These are phyloP conservation scores for Chrysocyon brachyurus DNA, from an alignment of 2,797 vertebrate species.

Conservation along the genomic window DNA sequence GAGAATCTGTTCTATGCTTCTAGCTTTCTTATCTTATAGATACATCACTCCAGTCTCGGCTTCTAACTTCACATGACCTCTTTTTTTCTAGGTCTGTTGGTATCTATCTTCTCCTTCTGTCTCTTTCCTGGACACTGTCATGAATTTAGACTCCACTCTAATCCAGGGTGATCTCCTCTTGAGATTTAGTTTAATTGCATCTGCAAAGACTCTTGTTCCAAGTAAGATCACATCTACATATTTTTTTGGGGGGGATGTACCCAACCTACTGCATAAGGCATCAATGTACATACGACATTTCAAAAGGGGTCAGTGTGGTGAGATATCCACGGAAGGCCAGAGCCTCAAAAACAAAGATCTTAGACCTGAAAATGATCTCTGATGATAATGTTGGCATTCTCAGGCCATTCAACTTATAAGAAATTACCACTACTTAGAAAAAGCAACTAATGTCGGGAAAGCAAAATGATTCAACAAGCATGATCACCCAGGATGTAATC, in stretches of 20 bases:
- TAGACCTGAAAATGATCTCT: not conserved
- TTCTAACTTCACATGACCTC: not conserved
- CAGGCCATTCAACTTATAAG: not conserved
- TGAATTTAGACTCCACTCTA: not conserved
- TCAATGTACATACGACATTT: not conserved
- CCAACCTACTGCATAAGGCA: not conserved
- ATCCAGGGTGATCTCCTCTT: not conserved
- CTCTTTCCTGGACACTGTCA: not conserved
- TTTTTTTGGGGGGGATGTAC: not conserved
- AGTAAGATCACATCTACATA: not conserved
- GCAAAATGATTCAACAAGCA: not conserved
- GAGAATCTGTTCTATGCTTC: not conserved
- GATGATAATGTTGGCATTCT: not conserved
- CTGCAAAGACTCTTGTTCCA: not conserved
- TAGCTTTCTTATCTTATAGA: not conserved
- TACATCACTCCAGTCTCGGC: not conserved
- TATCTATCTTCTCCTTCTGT: not conserved
- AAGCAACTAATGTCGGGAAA: not conserved
- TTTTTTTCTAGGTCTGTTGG: not conserved
- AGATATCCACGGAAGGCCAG: not conserved
- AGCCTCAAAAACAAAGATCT: not conserved
- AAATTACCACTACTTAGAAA: not conserved
- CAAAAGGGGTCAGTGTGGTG: not conserved
- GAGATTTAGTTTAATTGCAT: not conserved
- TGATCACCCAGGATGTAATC: not conserved